These are phyloP conservation scores for Euproctis similis DNA, from an alignment of 2,888 invertebrate species.

Conservation along the genomic window DNA sequence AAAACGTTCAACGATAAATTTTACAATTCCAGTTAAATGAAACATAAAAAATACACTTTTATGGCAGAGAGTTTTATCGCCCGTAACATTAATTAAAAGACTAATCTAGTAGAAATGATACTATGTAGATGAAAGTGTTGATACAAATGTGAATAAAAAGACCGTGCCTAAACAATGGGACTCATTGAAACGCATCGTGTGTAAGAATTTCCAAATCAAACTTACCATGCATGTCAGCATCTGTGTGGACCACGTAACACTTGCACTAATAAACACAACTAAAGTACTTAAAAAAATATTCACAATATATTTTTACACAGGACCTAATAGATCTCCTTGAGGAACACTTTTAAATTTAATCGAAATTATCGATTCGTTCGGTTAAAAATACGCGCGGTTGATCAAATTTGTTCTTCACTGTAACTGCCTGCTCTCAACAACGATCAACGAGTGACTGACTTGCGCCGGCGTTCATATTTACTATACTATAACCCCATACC, in stretches of 20 bases:
- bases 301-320: constrained; percentile 43
- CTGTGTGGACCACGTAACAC: constrained; percentile 47
- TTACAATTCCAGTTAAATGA: constrained; percentile 53
- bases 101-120: constrained; percentile 48
- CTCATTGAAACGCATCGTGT: constrained; percentile 50
- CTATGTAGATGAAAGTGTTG: constrained; percentile 51
- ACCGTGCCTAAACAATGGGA: constrained; percentile 53
- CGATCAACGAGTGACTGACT: constrained; percentile 47
- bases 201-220: constrained; percentile 45
- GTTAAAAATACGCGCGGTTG: constrained; percentile 42
- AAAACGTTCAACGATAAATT: constrained; percentile 38
- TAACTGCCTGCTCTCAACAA: constrained; percentile 49
- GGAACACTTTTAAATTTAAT: constrained; percentile 36
- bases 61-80: constrained; percentile 46
- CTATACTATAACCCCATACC: constrained; percentile 68
- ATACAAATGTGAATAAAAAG: constrained; percentile 45
- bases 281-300: constrained; percentile 21
- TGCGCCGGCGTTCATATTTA: constrained; percentile 65
- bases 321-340: constrained; percentile 47
- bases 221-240: constrained; percentile 67
- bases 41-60: constrained; percentile 37
- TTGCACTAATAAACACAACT: constrained; percentile 40
- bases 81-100: constrained; percentile 57
- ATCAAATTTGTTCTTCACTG: constrained; percentile 48
- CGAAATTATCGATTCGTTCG: constrained; percentile 47